Evolutionary conservation across 23 tunicate species (phyloP), one percentile per base, ranked within the genome.

Genomic region (Ciona savignyi): DNA sequence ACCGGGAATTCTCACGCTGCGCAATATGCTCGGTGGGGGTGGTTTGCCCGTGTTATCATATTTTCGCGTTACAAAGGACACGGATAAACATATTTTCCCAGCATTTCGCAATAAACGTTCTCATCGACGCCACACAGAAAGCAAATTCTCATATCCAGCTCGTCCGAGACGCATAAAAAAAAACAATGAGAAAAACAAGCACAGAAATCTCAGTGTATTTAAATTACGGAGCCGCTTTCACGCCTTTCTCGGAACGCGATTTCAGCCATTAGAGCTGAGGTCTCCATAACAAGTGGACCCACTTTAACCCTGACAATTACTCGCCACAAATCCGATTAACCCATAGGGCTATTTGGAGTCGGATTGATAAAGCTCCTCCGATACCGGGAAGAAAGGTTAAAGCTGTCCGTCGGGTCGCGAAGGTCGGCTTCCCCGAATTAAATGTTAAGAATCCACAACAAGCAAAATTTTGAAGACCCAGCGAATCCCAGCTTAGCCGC

Each of bases 241-340:
- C n/a, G n/a, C n/a, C n/a, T n/a, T n/a, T n/a, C n/a, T n/a, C n/a
- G n/a, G n/a, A n/a, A n/a, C n/a, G n/a, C n/a, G n/a, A n/a, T n/a
- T n/a, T n/a, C n/a, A n/a, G n/a, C n/a, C n/a, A n/a, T n/a, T n/a
- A n/a, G n/a, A n/a, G n/a, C n/a, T n/a, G n/a, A n/a, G n/a, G n/a
- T n/a, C n/a, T n/a, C n/a, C n/a, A n/a, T n/a, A n/a, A n/a, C n/a
- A n/a, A n/a, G n/a, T n/a, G n/a, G n/a, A n/a, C n/a, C 56, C 56
- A 42, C 56, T 42, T 42, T 42, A 42, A 42, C 56, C 56, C 56
- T 42, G 56, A 42, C 56, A 42, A 42, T 42, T 42, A 42, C 56
- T 15, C 9, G 56, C 56, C 56, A 42, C 56, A 42, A 42, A 15
- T 15, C 56, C 11, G 15, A 6, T 42, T 6, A 42, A 42, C 56